Conservation (phyloP, 2,113 vertebrate species). For the Motacilla tschutschensis region DNA sequence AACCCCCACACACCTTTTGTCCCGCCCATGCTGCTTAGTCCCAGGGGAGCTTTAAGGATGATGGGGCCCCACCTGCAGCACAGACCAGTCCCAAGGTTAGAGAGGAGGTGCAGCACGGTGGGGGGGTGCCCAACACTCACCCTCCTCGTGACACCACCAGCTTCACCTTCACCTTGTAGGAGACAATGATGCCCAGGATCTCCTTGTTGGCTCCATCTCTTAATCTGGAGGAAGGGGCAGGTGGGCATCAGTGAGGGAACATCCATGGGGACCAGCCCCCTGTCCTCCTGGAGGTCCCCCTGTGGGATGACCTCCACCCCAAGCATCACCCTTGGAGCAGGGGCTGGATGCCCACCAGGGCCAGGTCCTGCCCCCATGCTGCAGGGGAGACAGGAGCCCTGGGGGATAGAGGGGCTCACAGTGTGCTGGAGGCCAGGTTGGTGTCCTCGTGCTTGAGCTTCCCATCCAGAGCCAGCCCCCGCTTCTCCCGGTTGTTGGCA, state of each 20-base stretch:
- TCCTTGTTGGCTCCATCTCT: slow-evolving; percentile 92
- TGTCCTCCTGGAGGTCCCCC: background rate
- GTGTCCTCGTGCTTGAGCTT: slow-evolving; percentile 97
- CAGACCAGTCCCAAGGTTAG: background rate
- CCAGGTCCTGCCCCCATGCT: background rate
- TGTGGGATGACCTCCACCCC: background rate
- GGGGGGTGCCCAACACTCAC: slow-evolving; percentile 69
- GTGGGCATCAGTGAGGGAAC: background rate
- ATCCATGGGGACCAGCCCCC: accelerated
- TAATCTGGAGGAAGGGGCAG: slow-evolving; percentile 70
- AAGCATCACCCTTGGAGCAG: background rate
- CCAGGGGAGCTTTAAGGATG: background rate
- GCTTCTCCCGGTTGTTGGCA: slow-evolving; percentile 92
- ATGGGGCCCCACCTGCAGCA: background rate
- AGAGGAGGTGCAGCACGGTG: background rate
- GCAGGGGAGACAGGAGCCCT: background rate
- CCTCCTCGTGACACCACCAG: slow-evolving; percentile 94
- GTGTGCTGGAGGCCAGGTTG: slow-evolving; percentile 93
- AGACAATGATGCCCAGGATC: slow-evolving; percentile 94
- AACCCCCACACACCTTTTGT: background rate
- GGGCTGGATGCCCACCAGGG: background rate
- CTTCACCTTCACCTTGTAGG: slow-evolving; percentile 98
- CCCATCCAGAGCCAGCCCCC: slow-evolving; percentile 90
- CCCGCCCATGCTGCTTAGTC: background rate
- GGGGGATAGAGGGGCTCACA: slow-evolving; percentile 75